Conservation (phyloP, 2,888 invertebrate species). For the Clistopyga incitator region DNA sequence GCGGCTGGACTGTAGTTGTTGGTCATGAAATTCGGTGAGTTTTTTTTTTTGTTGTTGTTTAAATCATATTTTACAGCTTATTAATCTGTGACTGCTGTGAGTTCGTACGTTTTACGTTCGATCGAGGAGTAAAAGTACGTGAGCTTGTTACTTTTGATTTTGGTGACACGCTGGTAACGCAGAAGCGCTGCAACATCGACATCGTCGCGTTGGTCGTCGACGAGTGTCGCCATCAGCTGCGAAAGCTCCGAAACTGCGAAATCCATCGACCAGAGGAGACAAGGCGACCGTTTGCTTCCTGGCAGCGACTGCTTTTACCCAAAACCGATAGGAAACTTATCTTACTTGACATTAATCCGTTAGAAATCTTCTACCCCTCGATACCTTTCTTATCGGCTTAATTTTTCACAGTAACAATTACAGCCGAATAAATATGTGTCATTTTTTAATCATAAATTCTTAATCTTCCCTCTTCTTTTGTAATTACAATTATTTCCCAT, state of each 20-base stretch:
- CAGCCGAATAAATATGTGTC: not conserved
- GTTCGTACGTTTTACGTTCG: not conserved
- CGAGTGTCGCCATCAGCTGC: constrained; percentile 68
- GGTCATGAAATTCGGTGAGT: constrained; percentile 90
- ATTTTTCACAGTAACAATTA: not conserved
- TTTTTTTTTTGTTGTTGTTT: constrained; percentile 31
- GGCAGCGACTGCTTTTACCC: constrained; percentile 50
- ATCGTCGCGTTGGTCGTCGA: constrained; percentile 13
- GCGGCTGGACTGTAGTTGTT: constrained; percentile 91
- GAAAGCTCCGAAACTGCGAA: constrained; percentile 39
- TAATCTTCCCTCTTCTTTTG: no score
- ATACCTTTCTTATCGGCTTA: not conserved
- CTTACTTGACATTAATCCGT: not conserved
- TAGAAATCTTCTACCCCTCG: not conserved
- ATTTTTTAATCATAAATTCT: not conserved
- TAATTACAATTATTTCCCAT: no score
- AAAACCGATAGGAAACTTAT: constrained; percentile 12
- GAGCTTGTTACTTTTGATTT: not conserved
- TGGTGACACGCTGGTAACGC: constrained; percentile 50
- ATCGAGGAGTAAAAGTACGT: not conserved
- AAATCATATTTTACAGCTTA: constrained; percentile 16
- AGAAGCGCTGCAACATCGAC: constrained; percentile 45
- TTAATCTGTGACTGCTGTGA: not conserved
- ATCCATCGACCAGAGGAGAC: not conserved
- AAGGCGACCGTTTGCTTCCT: not conserved